These are phyloP conservation scores for Okamejei kenojei DNA, from an alignment of 2,797 vertebrate genomes.

Conservation along the genomic window DNA sequence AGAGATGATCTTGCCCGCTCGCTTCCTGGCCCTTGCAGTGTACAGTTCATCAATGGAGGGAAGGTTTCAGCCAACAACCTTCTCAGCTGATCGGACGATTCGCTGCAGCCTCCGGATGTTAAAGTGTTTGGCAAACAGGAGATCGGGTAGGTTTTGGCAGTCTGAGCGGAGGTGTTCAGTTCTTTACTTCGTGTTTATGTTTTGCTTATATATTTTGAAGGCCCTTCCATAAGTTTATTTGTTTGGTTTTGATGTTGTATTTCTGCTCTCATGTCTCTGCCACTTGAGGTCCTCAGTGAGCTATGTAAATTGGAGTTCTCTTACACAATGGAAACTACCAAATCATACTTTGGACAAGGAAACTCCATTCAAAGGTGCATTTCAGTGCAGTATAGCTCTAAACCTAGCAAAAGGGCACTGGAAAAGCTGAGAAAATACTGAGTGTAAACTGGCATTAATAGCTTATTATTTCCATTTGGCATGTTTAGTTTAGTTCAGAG, in stretches of 20 bases:
- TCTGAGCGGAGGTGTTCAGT: no score
- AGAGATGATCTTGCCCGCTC: no score
- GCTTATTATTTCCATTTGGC: background rate
- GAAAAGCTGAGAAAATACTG: background rate
- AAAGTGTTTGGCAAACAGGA: no score
- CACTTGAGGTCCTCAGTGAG: constrained; percentile 36
- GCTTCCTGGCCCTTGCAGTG: no score
- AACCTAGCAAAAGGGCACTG: background rate
- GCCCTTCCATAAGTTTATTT: background rate
- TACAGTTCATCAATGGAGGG: no score
- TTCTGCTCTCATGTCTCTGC: background rate
- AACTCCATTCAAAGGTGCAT: background rate
- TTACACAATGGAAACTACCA: background rate
- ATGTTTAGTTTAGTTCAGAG: no score
- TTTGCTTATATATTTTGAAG: background rate
- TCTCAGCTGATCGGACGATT: no score
- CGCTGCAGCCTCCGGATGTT: no score
- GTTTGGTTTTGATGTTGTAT: background rate
- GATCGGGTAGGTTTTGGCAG: no score
- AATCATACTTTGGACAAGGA: background rate
- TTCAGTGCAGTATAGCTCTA: background rate
- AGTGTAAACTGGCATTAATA: background rate
- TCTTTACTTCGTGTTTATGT: background rate
- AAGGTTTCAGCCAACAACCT: no score
- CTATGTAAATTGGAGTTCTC: background rate